phyloP scores from a whole-genome alignment of 2,888 invertebrate genomes.

The Andrena fulva region DNA sequence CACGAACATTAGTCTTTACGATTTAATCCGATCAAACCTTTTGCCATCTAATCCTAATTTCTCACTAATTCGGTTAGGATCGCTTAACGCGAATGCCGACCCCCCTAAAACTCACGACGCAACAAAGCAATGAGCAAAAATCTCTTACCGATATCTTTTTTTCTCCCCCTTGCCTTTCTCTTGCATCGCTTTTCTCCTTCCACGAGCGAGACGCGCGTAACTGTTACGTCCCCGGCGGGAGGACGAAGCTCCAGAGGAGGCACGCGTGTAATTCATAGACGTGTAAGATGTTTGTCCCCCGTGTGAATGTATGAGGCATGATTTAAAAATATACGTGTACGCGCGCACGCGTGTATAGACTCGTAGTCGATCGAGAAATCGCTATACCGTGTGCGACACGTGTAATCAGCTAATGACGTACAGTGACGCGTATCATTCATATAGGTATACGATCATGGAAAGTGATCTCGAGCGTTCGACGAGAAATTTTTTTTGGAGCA shows the following conservation, averaged over 20 bases:
- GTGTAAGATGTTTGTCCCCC: background rate
- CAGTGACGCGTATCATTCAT: constrained; percentile 1
- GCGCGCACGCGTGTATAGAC: background rate
- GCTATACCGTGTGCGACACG: background rate
- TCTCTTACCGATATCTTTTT: constrained; percentile 15
- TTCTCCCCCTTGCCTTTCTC: background rate
- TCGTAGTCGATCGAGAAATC: background rate
- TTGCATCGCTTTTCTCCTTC: background rate
- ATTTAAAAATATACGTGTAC: constrained; percentile 13
- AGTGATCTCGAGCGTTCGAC: constrained; percentile 52
- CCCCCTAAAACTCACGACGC: constrained; percentile 7
- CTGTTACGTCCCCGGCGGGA: background rate
- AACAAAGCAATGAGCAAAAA: constrained; percentile 50
- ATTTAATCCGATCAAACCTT: constrained; percentile 16
- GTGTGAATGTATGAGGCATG: background rate
- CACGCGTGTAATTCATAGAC: background rate
- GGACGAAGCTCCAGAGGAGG: constrained; percentile 17
- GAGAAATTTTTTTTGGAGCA: constrained; percentile 46
- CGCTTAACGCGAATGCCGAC: background rate
- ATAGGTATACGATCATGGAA: constrained; percentile 1
- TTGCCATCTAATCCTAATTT: constrained; percentile 41
- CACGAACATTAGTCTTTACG: constrained; percentile 29
- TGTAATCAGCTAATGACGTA: background rate
- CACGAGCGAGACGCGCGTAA: background rate
- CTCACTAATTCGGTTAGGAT: constrained; percentile 51